phyloP scores from a whole-genome alignment of 1,140 invertebrate genomes.

The Vanessa tameamea region DNA sequence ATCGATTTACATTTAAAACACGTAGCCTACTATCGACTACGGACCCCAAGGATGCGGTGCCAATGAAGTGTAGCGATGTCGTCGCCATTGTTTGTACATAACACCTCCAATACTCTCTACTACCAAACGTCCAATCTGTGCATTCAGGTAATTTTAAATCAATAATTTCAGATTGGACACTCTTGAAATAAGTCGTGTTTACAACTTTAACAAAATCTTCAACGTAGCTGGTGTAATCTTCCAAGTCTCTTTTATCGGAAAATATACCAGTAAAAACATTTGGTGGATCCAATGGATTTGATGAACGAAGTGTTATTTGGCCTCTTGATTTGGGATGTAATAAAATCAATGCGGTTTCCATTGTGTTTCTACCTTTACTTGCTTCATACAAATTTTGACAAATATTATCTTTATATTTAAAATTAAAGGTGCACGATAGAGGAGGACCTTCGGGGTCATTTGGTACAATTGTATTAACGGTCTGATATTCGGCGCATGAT shows the following conservation, averaged over 20 bases:
- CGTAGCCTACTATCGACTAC: not conserved
- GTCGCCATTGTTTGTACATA: conserved; percentile 55
- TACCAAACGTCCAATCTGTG: conserved; percentile 16
- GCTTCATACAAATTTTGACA: conserved; percentile 15
- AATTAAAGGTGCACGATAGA: not conserved
- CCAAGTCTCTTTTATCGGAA: conserved; percentile 3
- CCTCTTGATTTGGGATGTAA: conserved; percentile 6
- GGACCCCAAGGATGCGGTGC: conserved; percentile 50
- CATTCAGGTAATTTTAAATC: conserved; percentile 39
- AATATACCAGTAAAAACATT: not conserved
- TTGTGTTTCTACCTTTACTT: not conserved
- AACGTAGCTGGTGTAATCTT: not conserved
- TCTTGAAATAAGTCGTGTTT: conserved; percentile 83
- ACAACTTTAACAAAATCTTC: conserved; percentile 10
- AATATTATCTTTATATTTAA: not conserved
- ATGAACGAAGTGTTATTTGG: not conserved
- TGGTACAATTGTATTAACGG: not conserved
- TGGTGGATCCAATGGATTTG: conserved; percentile 13
- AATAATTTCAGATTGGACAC: conserved; percentile 35
- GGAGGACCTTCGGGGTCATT: not conserved
- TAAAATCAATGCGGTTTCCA: not conserved
- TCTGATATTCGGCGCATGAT: not conserved
- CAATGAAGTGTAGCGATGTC: conserved; percentile 74
- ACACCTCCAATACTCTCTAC: conserved; percentile 73
- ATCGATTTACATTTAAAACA: not conserved